Base-by-base conservation (phyloP, 2,888 invertebrate genomes). In the Nineta flava region DNA sequence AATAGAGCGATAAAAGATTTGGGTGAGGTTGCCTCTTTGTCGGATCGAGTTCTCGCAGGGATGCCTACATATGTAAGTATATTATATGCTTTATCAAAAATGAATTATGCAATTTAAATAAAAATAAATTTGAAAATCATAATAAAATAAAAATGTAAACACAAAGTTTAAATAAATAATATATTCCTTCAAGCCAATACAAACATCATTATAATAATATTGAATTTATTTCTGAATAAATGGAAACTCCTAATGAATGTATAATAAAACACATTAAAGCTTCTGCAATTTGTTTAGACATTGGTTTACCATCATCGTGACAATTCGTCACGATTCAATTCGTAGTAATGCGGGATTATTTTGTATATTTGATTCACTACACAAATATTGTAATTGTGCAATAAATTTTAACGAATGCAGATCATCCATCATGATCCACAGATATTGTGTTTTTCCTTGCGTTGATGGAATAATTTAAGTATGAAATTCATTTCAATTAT, bases 391-490 rank as follows among this genome's bases (percentile, higher is more conserved):
- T 52, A 99, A 71, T 58, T 87, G 79, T 2, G 97, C 94, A 52
- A 90, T 84, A 68, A 86, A 91, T 71, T 99, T 99, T 45, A 96
- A 76, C 53, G 95, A 94, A 73, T 99, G 99, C 55, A 94, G 81
- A 72, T 97, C 96, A 26, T 97, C 96, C n/a, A 71, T 97, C 96
- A 69, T 97, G 96, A 73, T 97, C 96, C 16, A 92, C 6, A 97
- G 97, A 75, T 95, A 97, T 68, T 93, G 81, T 9, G 65, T 64
- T 7, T 66, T 65, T 15, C 62, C 66, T 66, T 55, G n/a, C 46
- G 34, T 6, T 9, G 13, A 15, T 5, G 91, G 87, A 12, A 76
- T 67, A 52, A 71, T 70, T 9, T 94, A 68, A 67, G 86, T 87
- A 9, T 84, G 73, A 64, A 96, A 97, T 60, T 96, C 86, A 26